Evolutionary conservation across 2,797 vertebrate genomes (phyloP).

Genomic region (Sternotherus odoratus): DNA sequence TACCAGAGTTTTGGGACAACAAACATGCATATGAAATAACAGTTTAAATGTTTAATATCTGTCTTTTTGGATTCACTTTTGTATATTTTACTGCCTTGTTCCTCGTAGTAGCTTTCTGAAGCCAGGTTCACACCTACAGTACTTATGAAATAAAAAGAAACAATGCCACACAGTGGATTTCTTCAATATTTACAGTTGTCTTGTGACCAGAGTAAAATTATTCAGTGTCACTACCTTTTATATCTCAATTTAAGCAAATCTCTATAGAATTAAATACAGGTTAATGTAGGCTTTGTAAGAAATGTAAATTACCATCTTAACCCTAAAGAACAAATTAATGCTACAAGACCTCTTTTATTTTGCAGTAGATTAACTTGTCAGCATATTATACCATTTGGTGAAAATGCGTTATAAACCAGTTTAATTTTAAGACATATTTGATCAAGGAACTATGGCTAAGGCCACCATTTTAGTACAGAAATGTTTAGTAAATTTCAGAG

Average conservation of each 20-base stretch:
- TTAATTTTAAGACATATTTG: background rate
- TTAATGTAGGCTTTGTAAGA: background rate
- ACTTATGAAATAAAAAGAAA: constrained; percentile 3
- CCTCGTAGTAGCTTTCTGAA: background rate
- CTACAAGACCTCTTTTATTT: background rate
- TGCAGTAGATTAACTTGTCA: background rate
- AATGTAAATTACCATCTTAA: background rate
- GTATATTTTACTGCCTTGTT: background rate
- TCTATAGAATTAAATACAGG: background rate
- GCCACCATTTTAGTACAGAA: background rate
- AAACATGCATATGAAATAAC: background rate
- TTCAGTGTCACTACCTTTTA: background rate
- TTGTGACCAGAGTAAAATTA: background rate
- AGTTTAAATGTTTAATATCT: background rate
- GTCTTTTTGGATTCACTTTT: background rate
- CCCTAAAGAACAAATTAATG: accelerated
- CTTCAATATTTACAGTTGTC: background rate
- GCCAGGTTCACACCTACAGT: background rate
- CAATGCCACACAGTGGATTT: background rate
- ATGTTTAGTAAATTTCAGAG: background rate
- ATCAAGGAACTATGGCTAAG: background rate
- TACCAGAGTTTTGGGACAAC: background rate
- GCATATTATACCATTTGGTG: background rate
- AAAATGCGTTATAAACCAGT: background rate
- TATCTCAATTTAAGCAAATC: background rate